Base-by-base conservation (phyloP, 2,888 invertebrate species). In the Deilephila porcellus region DNA sequence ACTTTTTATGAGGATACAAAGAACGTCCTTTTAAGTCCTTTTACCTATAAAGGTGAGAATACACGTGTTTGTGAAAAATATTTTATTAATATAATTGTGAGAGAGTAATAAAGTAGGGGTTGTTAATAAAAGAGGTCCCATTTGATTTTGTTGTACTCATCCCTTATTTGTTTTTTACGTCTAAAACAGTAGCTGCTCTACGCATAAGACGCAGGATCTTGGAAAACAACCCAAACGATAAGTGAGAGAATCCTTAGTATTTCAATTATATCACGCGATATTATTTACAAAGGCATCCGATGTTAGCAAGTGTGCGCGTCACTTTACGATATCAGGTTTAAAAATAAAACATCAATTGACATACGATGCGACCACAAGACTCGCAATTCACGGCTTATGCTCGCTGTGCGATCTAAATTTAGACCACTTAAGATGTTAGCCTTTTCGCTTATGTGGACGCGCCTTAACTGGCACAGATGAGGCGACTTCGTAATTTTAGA, bases 371-470 rank as follows among this genome's bases (percentile, higher is more conserved):
- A 85, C 91, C 91, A 90, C 91, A 87, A 90, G 90, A 90, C 88
- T 85, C 80, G 80, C 84, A 85, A 86, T 87, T 88, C 82, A 82
- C 80, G 82, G 81, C 85, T 86, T 86, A 86, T 90, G 89, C 86
- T 83, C 88, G 87, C 86, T 80, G 82, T 77, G 72, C 74, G 77
- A 75, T 86, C 93, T 94, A 94, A 88, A 90, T 92, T 90, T 93
- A 93, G 92, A 87, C 78, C 90, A 88, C 85, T 90, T 88, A 82
- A 88, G 82, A 82, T 83, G 85, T 88, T 89, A 91, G 91, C 89
- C 89, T 89, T 88, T 87, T 90, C 83, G 84, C 90, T 91, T 90
- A 79, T 75, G 74, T 67, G 79, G 74, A 76, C 77, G 77, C 79
- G 76, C 74, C 72, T 75, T 86, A 86, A 88, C 82, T 86, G 86